A percentile compares a stretch with the other conserved stretches of the same genome.
These are phyloP conservation scores for Aspidiotus rigidus DNA, from an alignment of 2,888 invertebrate genomes.

Conservation along the genomic window DNA sequence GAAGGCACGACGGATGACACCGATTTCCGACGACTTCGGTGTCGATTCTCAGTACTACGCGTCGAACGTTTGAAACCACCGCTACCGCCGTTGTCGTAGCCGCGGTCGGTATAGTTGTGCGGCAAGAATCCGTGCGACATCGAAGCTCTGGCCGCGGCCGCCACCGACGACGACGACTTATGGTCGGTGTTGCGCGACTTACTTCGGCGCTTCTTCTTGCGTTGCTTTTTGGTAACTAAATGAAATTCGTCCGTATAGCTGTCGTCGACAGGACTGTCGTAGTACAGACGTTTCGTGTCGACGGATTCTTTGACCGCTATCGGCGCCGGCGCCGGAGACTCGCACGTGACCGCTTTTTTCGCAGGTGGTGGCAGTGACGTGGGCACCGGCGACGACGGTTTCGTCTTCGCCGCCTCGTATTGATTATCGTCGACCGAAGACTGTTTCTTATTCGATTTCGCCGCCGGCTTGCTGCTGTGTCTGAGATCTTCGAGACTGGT, in stretches of 20 bases:
- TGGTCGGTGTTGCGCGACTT: conserved; percentile 35
- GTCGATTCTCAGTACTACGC: conserved; percentile 30
- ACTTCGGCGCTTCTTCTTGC: conserved; percentile 59
- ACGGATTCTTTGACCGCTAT: not conserved
- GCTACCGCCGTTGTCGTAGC: conserved; percentile 6
- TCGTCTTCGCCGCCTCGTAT: conserved; percentile 5
- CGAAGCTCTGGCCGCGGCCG: not conserved
- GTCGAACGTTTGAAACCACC: conserved; percentile 30
- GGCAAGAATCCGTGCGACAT: conserved; percentile 33
- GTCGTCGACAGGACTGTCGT: conserved; percentile 20
- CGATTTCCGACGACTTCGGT: conserved; percentile 51
- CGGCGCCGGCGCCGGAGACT: not conserved
- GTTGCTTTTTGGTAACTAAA: conserved; percentile 73
- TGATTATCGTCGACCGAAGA: conserved; percentile 29
- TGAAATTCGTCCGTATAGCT: conserved; percentile 54
- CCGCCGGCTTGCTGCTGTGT: not conserved
- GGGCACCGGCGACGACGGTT: not conserved
- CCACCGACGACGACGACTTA: conserved; percentile 11
- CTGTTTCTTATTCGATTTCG: conserved; percentile 23
- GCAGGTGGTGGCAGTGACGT: not conserved
- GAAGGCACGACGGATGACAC: conserved; percentile 72
- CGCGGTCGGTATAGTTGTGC: conserved; percentile 28
- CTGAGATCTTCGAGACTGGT: conserved; percentile 27
- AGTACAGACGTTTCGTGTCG: not conserved
- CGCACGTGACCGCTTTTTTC: not conserved